Conservation (phyloP, 64 coral and sea anemone species). For the Montipora cactus region DNA sequence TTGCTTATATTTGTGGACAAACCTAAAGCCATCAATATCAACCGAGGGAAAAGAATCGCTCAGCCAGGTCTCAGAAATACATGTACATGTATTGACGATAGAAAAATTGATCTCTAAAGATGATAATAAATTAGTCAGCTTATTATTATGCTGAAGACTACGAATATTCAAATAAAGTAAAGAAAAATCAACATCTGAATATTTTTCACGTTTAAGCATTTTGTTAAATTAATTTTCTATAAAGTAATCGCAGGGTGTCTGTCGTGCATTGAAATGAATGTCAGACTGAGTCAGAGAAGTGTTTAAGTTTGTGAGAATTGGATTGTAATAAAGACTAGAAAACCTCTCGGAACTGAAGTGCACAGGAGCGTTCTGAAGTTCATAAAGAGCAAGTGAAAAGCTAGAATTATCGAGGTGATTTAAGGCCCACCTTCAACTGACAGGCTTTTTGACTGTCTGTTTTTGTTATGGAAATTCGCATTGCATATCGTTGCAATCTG, state of each 20-base stretch:
- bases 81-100: no score
- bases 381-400: neutral
- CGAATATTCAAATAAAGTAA: no score
- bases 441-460: no score
- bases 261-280: neutral
- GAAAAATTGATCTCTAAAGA: no score
- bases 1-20: neutral
- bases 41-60: no score
- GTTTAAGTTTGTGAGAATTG: neutral
- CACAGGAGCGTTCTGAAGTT: neutral
- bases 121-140: no score
- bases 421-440: no score
- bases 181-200: neutral
- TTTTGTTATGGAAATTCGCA: no score
- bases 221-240: neutral
- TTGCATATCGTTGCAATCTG: no score
- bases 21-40: no score
- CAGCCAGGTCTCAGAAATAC: no score
- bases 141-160: no score
- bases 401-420: neutral
- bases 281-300: neutral
- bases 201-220: neutral
- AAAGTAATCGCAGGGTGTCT: constrained; percentile 3
- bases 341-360: neutral
- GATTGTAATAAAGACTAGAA: constrained; percentile 9